Conservation (phyloP, 2,888 invertebrate species). For the Leptinotarsa tumamoca region DNA sequence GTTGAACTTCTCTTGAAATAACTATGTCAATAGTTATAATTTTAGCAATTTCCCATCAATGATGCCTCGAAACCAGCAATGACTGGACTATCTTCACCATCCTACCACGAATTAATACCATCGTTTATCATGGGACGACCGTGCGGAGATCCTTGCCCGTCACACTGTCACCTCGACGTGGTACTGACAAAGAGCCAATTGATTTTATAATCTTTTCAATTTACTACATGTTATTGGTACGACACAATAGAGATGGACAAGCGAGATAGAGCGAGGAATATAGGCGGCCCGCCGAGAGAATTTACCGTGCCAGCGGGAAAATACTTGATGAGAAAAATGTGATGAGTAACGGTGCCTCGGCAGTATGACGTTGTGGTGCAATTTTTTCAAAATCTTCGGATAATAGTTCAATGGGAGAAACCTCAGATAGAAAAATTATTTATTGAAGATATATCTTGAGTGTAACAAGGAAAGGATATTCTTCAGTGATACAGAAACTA, state of each 20-base stretch:
- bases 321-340: slow-evolving; percentile 37
- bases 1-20: too few relatives aligned
- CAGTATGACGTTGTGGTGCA: slow-evolving; percentile 7
- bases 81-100: slow-evolving; percentile 20
- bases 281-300: slow-evolving; percentile 60
- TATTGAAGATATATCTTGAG: too few relatives aligned
- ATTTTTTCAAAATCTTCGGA: too few relatives aligned
- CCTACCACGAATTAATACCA: slow-evolving; percentile 55
- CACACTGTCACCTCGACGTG: slow-evolving; percentile 61
- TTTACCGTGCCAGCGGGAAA: slow-evolving; percentile 52
- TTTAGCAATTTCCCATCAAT: too few relatives aligned
- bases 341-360: slow-evolving; percentile 52
- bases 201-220: slow-evolving; percentile 68
- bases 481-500: too few relatives aligned
- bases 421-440: too few relatives aligned
- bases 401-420: too few relatives aligned
- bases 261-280: slow-evolving; percentile 59
- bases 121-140: slow-evolving; percentile 45
- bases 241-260: slow-evolving; percentile 67
- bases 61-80: neutral
- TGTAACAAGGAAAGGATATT: too few relatives aligned
- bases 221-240: slow-evolving; percentile 67
- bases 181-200: slow-evolving; percentile 62
- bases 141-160: slow-evolving; percentile 50
- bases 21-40: too few relatives aligned